A percentile compares a stretch with the other conserved stretches of the same genome.
Evolutionary conservation across 2,797 vertebrate species (phyloP).

Genomic region (Channallabes apus): DNA sequence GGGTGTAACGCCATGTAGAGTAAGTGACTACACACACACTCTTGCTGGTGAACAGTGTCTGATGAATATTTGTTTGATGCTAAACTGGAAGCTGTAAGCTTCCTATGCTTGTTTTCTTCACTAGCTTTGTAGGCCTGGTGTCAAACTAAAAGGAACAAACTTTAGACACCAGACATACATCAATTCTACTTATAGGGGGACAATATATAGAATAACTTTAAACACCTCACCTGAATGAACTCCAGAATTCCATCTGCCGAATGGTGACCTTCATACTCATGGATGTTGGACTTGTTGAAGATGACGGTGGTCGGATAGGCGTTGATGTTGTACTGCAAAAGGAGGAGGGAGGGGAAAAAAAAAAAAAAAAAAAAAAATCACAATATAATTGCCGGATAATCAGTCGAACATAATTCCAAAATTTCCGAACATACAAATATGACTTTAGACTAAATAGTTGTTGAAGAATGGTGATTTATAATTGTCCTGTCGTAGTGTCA

Average conservation of each 20-base stretch:
- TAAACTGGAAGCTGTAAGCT: not conserved
- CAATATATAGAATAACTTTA: not conserved
- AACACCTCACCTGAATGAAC: slow-evolving; percentile 85
- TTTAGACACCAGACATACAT: not conserved
- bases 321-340: slow-evolving; percentile 88
- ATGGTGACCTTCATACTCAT: slow-evolving; percentile 95
- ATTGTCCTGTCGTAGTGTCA: not conserved
- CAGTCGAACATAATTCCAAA: not conserved
- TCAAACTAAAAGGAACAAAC: not conserved
- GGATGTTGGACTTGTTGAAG: slow-evolving; percentile 89
- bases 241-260: slow-evolving; percentile 93
- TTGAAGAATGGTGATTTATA: not conserved
- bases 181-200: not conserved
- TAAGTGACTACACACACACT: not conserved
- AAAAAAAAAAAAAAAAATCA: too few species aligned
- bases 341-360: not conserved
- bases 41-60: not conserved
- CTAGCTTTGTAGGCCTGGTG: not conserved
- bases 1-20: not conserved
- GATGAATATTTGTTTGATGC: not conserved
- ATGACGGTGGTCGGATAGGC: slow-evolving; percentile 95
- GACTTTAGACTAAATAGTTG: not conserved
- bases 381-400: not conserved
- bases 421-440: not conserved
- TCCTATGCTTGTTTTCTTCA: not conserved